Percentiles rank a stretch among this genome's conserved stretches.
Evolutionary conservation across 2,113 vertebrate species (phyloP).

Genomic region (Paratilapia polleni): DNA sequence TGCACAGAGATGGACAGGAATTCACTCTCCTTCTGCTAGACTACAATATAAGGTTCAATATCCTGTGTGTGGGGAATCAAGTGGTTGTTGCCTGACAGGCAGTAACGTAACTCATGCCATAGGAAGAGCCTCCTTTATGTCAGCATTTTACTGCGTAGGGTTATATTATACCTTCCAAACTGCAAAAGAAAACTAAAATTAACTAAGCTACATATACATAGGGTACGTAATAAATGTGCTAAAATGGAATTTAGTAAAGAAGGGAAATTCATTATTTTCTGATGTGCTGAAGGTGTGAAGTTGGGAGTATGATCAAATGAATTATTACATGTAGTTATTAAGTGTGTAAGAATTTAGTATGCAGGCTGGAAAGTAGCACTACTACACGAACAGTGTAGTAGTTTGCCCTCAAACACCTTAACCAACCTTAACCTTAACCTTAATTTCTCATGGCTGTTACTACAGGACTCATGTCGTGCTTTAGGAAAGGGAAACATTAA

Average conservation of each 20-base stretch:
- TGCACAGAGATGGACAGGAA: conserved; percentile 39
- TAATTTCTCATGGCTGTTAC: background rate
- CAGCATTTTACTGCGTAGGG: background rate
- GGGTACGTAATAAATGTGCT: background rate
- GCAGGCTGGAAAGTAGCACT: background rate
- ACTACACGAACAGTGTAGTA: background rate
- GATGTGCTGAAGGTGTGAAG: background rate
- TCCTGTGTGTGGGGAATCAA: conserved; percentile 40
- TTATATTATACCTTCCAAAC: background rate
- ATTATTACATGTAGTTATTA: background rate
- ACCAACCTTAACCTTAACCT: background rate
- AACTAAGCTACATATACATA: background rate
- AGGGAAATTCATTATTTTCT: background rate
- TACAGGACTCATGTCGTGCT: background rate
- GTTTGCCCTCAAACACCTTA: background rate
- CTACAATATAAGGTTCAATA: conserved; percentile 25
- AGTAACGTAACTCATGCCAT: background rate
- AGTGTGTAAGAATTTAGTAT: background rate
- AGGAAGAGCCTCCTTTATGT: background rate
- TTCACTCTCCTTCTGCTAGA: conserved; percentile 20
- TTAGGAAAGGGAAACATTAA: background rate
- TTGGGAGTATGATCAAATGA: background rate
- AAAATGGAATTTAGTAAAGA: background rate
- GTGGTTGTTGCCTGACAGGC: conserved; percentile 38
- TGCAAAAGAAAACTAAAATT: background rate